Evolutionary conservation across 2,113 vertebrate genomes (phyloP).

Genomic region (Pyrgilauda ruficollis): DNA sequence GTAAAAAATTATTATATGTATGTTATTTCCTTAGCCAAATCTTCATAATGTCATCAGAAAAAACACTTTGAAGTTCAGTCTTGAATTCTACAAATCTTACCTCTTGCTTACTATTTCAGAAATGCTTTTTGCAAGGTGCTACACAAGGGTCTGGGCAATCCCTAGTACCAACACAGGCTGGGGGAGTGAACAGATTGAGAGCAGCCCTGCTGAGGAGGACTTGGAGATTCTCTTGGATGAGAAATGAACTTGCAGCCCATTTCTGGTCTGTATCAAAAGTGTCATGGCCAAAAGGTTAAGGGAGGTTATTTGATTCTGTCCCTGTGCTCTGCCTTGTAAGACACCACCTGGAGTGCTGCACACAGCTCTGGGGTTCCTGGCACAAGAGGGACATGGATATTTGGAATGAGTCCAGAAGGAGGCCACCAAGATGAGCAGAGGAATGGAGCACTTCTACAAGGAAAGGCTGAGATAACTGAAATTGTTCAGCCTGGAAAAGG

Average conservation of each 20-base stretch:
- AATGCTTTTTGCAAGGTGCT: neutral
- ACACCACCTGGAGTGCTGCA: too few relatives aligned
- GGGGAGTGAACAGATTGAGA: neutral
- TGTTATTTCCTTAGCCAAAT: neutral
- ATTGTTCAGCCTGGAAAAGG: neutral
- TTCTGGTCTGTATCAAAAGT: neutral
- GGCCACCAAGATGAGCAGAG: neutral
- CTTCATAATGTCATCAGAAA: neutral
- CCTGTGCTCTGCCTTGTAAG: too few relatives aligned
- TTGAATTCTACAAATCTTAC: neutral
- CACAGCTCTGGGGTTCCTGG: neutral
- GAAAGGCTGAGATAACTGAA: neutral
- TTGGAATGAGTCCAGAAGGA: neutral
- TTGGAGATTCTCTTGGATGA: neutral
- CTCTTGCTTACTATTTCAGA: neutral
- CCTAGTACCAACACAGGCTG: neutral
- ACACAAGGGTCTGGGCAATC: neutral
- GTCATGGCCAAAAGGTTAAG: rapidly evolving
- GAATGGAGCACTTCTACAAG: neutral
- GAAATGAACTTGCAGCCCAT: neutral
- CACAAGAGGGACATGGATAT: too few relatives aligned
- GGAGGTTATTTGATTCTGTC: neutral
- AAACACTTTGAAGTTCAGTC: neutral
- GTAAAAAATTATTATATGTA: neutral
- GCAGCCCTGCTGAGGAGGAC: neutral